Percentiles rank a stretch among this genome's conserved stretches.
Conservation (phyloP, 2,797 vertebrate genomes). For the Melanotaenia trifasciata region DNA sequence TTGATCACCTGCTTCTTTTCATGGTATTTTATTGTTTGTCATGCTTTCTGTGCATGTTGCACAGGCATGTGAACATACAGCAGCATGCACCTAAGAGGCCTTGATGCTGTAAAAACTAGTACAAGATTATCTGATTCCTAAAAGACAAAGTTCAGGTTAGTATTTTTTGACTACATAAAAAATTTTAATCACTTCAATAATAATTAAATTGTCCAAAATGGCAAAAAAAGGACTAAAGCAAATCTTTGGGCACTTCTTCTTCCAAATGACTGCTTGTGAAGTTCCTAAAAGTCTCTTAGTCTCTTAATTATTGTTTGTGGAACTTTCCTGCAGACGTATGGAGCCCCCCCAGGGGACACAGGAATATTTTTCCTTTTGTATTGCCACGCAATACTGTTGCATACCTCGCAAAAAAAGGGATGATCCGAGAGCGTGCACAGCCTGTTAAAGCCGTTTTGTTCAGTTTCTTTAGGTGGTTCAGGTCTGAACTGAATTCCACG, state of each 20-base stretch:
- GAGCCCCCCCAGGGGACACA: too few species aligned
- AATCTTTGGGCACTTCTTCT: neutral
- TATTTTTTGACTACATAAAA: neutral
- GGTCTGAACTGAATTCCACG: too few species aligned
- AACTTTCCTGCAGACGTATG: neutral
- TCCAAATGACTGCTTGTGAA: neutral
- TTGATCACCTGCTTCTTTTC: neutral
- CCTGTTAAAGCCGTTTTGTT: too few species aligned
- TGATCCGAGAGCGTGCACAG: too few species aligned
- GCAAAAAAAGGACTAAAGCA: neutral
- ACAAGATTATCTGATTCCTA: neutral
- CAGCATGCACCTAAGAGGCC: neutral
- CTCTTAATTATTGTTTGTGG: neutral
- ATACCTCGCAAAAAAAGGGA: too few species aligned
- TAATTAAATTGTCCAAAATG: neutral
- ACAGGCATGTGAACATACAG: neutral
- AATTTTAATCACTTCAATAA: neutral
- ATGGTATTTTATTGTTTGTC: neutral
- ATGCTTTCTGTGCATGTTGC: neutral
- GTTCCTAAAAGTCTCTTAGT: neutral
- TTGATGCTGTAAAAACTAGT: neutral
- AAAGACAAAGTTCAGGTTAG: neutral
- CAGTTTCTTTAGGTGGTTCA: too few species aligned
- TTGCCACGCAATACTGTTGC: too few species aligned
- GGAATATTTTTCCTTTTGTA: too few species aligned